Conservation (phyloP, 2,113 vertebrate genomes). For the Sorex fumeus region DNA sequence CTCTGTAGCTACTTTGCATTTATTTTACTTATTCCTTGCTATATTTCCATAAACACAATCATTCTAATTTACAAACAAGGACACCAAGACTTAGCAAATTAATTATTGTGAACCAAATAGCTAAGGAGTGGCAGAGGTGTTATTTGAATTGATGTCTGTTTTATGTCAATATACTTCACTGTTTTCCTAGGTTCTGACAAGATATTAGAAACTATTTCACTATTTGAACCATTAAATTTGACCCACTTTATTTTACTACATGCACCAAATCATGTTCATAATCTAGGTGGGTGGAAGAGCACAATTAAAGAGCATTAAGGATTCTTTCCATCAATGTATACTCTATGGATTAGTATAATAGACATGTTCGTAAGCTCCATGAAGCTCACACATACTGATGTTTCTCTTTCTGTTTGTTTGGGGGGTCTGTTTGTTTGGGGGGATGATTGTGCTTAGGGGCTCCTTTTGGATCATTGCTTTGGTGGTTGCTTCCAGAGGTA, state of each 20-base stretch:
- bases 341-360: not conserved
- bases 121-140: not conserved
- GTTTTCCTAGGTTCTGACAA: constrained; percentile 27
- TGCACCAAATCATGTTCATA: too few relatives aligned
- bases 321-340: not conserved
- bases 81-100: constrained; percentile 21
- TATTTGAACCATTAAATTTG: too few relatives aligned
- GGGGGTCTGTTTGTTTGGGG: too few relatives aligned
- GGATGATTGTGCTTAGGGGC: too few relatives aligned
- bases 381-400: not conserved
- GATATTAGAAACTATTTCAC: constrained; percentile 8
- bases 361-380: not conserved
- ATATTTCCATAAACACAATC: constrained; percentile 19
- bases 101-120: constrained; percentile 31
- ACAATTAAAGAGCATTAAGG: not conserved
- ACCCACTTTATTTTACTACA: too few relatives aligned
- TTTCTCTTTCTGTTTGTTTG: too few relatives aligned
- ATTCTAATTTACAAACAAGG: constrained; percentile 29
- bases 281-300: not conserved
- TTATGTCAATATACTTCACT: not conserved
- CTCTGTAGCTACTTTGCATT: not conserved
- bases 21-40: constrained; percentile 28
- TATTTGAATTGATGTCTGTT: constrained; percentile 36
- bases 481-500: too few relatives aligned
- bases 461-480: too few relatives aligned